Percentiles rank a stretch among this genome's conserved stretches.
These are phyloP conservation scores for Pseudoatta argentina DNA, from an alignment of 1,140 invertebrate genomes.

Conservation along the genomic window DNA sequence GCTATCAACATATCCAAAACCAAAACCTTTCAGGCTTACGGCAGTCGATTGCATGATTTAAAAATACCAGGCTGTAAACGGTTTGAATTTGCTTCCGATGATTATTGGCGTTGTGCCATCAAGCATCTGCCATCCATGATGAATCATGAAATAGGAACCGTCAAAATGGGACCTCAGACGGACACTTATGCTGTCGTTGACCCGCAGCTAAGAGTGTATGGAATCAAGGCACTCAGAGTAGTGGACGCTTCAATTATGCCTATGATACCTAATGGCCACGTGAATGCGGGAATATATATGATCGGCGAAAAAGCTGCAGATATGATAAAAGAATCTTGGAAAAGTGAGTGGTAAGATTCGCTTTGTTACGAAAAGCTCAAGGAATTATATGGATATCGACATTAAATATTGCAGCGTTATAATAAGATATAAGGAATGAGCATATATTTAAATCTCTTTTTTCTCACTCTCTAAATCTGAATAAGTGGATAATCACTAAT, in stretches of 20 bases:
- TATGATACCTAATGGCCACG: conserved; percentile 90
- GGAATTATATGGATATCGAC: background rate
- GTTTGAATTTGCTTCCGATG: conserved; percentile 87
- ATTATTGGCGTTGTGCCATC: conserved; percentile 92
- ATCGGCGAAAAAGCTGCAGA: conserved; percentile 95
- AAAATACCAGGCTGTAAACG: conserved; percentile 88
- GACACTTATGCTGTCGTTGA: conserved; percentile 92
- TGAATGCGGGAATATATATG: conserved; percentile 92
- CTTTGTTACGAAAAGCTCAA: background rate
- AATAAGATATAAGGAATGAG: background rate
- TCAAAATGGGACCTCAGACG: conserved; percentile 91
- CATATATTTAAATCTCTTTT: background rate
- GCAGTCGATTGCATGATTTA: conserved; percentile 86
- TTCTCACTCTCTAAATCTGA: no score
- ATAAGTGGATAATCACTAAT: no score
- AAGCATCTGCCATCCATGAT: conserved; percentile 88
- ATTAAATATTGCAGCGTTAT: background rate
- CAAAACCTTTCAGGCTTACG: conserved; percentile 88
- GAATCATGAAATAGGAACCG: conserved; percentile 91
- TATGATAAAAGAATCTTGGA: conserved; percentile 89
- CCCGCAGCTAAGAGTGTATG: conserved; percentile 90
- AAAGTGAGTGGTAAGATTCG: background rate
- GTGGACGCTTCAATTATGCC: conserved; percentile 93
- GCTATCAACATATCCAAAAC: conserved; percentile 88
- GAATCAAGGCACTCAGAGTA: conserved; percentile 90